Base-by-base conservation (phyloP, 2,113 vertebrate genomes). In the Bagarius yarrelli region DNA sequence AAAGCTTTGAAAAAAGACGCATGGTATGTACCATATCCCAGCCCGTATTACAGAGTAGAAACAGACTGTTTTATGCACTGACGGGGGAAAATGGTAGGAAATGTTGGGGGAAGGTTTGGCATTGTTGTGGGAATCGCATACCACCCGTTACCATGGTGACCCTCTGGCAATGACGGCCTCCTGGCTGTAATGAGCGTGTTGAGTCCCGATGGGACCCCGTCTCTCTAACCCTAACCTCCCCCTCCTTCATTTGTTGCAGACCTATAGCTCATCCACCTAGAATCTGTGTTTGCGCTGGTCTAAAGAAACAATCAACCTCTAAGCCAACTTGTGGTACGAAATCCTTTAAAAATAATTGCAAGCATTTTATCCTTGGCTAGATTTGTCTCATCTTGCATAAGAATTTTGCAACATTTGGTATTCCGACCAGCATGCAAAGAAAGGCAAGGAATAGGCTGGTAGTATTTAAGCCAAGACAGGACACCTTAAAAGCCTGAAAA, bases 101-200 rank as follows among this genome's bases (percentile, higher is more conserved):
- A 84, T 79, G 86, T 36, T 86, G 87, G 88, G 79, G 83, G 86
- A 77, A 70, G 85, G 47, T 84, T 87, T 81, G 86, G 90, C 88
- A 93, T 92, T 93, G 92, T 93, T 93, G 91, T 88, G 90, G 90
- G 90, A 92, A 93, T 92, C 90, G 89, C 91, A 92, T 87, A 89
- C 87, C 85, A 85, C 79, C 79, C 55, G 91, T 94, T 94, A 88
- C 92, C 89, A 93, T 93, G 88, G 89, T 78, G 80, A 94, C 91
- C 81, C 79, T 83, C 85, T 87, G 87, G 90, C 90, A 90, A 86
- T 85, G 84, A 90, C 90, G 92, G 90, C 87, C 90, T 87, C 85
- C 90, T 87, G 86, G 89, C 88, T 87, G 88, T 91, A 94, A 92
- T 91, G 89, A 91, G 90, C 90, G 85, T 90, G 90, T 87, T 84